Base-by-base conservation (phyloP, 2,113 vertebrate species). In the Calypte anna region DNA sequence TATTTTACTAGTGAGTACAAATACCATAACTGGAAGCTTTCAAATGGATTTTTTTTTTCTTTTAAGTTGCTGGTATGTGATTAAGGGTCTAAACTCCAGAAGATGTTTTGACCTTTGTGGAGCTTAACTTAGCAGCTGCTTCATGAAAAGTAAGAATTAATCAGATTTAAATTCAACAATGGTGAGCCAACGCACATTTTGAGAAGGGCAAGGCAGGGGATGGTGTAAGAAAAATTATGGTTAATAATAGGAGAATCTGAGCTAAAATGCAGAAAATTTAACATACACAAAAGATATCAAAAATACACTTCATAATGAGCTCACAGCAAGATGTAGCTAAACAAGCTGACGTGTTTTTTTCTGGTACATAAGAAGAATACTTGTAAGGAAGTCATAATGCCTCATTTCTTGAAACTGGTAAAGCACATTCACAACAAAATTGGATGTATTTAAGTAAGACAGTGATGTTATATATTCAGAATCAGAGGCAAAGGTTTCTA, bases 161-260 rank as follows among this genome's bases (percentile, higher is more conserved):
- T 82, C 50, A 80, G 25, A 59, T 58, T 83, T 86, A 80, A 91
- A 88, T 82, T 85, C 19, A 76, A 5, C 58, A 72, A 73, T 28
- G 4, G 20, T 1, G 0, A 90, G n/a, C 14, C 9, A 48, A 44
- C 27, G 28, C 40, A 40, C 18, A 21, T 36, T 0, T 0, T 28
- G 14, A 4, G 43, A 89, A 70, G 48, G 53, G 61, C 3, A 82
- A 79, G 86, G 7, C 5, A 66, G 12, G 3, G 2, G 9, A 67
- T 33, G 7, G 7, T 62, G 15, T 46, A 64, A 69, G 70, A 19
- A 77, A 91, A 85, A 44, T 9, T 76, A 15, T 36, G 12, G 25
- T 46, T 85, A 63, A n/a, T 44, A 76, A 50, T 1, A 76, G 17
- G 11, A 69, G 19, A 85, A 76, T 58, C 16, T 69, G 31, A 76